These are phyloP conservation scores for Acanthaster planci DNA, from an alignment of 35 echinoderm and acorn worm species.

Conservation along the genomic window DNA sequence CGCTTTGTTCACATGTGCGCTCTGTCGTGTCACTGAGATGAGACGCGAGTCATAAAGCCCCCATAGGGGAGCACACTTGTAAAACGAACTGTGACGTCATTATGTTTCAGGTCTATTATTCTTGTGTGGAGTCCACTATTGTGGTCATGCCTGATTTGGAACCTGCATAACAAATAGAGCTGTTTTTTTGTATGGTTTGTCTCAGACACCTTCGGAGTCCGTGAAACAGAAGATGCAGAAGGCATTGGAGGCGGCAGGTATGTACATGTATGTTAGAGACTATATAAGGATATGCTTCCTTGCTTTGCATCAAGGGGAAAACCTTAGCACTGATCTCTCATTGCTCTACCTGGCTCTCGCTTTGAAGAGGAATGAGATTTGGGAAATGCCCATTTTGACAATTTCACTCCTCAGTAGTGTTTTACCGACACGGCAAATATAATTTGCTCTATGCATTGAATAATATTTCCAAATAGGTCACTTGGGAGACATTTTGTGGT, in stretches of 20 bases:
- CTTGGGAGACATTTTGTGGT: no score
- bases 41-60: no score
- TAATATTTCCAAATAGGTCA: no score
- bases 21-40: no score
- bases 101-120: no score
- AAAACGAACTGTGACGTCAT: no score
- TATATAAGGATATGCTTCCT: background rate
- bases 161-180: background rate
- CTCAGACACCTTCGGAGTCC: slow-evolving; percentile 17
- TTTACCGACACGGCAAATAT: background rate
- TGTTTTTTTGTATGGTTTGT: background rate
- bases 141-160: no score
- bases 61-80: no score
- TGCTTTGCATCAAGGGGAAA: background rate
- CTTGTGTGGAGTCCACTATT: no score
- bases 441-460: background rate
- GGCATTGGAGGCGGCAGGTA: slow-evolving; percentile 34
- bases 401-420: background rate
- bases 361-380: background rate
- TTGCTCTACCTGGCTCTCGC: no score
- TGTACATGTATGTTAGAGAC: background rate
- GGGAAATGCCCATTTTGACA: background rate
- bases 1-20: no score
- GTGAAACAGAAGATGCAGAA: slow-evolving; percentile 31
- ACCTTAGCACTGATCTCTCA: no score